Conservation (phyloP, 35 echinoderm and acorn worm genomes). For the Lytechinus variegatus region DNA sequence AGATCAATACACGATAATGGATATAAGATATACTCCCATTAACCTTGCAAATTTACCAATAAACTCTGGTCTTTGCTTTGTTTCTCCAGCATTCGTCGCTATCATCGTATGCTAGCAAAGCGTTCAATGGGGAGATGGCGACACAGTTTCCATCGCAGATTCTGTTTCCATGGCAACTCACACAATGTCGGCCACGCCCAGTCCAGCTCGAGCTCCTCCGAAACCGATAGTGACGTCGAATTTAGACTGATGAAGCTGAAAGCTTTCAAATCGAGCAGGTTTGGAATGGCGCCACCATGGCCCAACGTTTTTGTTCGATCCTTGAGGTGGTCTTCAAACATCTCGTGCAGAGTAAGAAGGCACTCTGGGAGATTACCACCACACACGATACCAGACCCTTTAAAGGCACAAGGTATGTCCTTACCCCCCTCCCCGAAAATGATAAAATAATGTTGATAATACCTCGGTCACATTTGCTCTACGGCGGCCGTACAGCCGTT, state of each 20-base stretch:
- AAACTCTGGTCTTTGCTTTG: neutral
- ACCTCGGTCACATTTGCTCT: too few relatives aligned
- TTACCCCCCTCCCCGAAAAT: too few relatives aligned
- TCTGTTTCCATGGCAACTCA: neutral
- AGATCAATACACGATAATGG: too few relatives aligned
- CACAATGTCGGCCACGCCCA: neutral
- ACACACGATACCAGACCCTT: neutral
- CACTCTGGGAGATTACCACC: neutral
- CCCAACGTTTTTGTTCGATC: neutral
- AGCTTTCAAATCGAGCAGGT: neutral
- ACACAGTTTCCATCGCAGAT: neutral
- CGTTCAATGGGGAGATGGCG: neutral
- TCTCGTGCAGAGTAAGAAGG: neutral
- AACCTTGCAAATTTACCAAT: too few relatives aligned
- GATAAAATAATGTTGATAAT: too few relatives aligned
- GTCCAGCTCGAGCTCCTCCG: neutral
- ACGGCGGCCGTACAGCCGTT: too few relatives aligned
- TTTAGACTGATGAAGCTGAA: neutral
- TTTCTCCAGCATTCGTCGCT: conserved; percentile 27
- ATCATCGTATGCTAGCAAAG: neutral
- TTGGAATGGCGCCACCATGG: neutral
- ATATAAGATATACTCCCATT: too few relatives aligned
- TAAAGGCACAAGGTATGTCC: neutral
- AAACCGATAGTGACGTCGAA: neutral
- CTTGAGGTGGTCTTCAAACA: neutral